phyloP scores from a whole-genome alignment of 1,140 invertebrate species.

The Lordiphosa mommai region DNA sequence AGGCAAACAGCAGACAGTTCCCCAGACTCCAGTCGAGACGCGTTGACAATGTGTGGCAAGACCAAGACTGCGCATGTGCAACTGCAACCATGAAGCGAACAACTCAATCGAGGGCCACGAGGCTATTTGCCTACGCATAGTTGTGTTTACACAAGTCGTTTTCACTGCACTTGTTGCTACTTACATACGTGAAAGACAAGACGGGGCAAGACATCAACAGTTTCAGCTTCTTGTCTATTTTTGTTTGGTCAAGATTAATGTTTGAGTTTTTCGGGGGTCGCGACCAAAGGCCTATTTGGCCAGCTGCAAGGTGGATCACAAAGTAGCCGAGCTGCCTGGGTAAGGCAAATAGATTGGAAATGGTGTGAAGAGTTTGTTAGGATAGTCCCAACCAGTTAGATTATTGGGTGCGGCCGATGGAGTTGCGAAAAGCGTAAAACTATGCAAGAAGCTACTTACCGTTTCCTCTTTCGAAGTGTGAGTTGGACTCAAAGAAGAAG shows the following conservation, averaged over 20 bases:
- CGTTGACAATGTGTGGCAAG: neutral
- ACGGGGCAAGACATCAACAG: constrained; percentile 25
- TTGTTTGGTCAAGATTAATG: constrained; percentile 55
- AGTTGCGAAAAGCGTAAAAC: too few species aligned
- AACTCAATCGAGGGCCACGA: constrained; percentile 42
- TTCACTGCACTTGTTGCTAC: constrained; percentile 45
- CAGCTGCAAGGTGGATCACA: constrained; percentile 24
- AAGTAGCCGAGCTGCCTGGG: too few species aligned
- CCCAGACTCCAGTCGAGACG: neutral
- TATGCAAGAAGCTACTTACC: too few species aligned
- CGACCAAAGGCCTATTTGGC: constrained; percentile 16
- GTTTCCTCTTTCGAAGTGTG: too few species aligned
- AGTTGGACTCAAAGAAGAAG: too few species aligned
- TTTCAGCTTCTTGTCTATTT: constrained; percentile 69
- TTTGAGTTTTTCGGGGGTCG: constrained; percentile 5
- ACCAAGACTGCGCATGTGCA: constrained; percentile 53
- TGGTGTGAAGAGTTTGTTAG: too few species aligned
- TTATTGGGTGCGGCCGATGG: too few species aligned
- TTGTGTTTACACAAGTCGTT: constrained; percentile 50
- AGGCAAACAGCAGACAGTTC: constrained; percentile 37
- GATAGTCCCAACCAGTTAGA: too few species aligned
- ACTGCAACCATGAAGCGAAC: constrained; percentile 31
- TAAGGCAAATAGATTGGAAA: too few species aligned
- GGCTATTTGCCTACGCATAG: constrained; percentile 39
- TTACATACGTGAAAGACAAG: constrained; percentile 11